Conservation (phyloP, 2,113 vertebrate genomes). For the Scortum barcoo region DNA sequence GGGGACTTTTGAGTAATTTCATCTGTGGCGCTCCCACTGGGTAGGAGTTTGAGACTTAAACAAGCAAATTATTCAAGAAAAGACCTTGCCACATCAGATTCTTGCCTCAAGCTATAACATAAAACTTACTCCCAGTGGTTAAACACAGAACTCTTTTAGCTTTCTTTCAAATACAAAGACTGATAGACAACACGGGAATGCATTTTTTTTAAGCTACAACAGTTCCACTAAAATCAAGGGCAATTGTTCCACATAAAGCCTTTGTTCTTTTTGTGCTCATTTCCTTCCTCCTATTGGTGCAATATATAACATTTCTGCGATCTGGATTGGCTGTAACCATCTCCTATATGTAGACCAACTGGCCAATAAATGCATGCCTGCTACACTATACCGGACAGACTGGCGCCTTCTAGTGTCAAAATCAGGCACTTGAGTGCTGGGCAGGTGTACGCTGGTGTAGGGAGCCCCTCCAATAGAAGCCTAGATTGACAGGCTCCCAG, state of each 20-base stretch:
- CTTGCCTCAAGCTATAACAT: slow-evolving; percentile 58
- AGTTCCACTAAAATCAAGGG: slow-evolving; percentile 42
- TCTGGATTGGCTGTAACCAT: slow-evolving; percentile 57
- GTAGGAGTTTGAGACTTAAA: slow-evolving; percentile 66
- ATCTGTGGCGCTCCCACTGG: slow-evolving; percentile 53
- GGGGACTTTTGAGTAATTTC: slow-evolving; percentile 72
- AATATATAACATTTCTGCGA: slow-evolving; percentile 41
- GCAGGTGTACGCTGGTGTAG: slow-evolving; percentile 53
- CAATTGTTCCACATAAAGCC: slow-evolving; percentile 52
- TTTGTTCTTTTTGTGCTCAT: slow-evolving; percentile 56
- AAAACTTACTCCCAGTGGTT: slow-evolving; percentile 57
- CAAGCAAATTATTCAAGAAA: slow-evolving; percentile 75
- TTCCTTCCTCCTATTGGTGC: slow-evolving; percentile 44
- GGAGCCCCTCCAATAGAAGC: slow-evolving; percentile 57
- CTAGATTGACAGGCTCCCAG: slow-evolving; percentile 79
- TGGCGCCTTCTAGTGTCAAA: slow-evolving; percentile 56
- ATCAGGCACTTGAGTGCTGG: slow-evolving; percentile 15
- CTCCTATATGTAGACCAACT: slow-evolving; percentile 34
- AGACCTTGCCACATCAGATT: slow-evolving; percentile 67
- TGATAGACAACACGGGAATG: slow-evolving; percentile 7
- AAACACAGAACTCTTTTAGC: slow-evolving; percentile 43
- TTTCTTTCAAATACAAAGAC: slow-evolving; percentile 27
- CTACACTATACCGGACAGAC: slow-evolving; percentile 28
- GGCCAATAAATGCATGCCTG: slow-evolving; percentile 49
- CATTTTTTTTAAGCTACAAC: slow-evolving; percentile 6